Conservation (phyloP, 2,797 vertebrate species). For the Rhinogobio ventralis region DNA sequence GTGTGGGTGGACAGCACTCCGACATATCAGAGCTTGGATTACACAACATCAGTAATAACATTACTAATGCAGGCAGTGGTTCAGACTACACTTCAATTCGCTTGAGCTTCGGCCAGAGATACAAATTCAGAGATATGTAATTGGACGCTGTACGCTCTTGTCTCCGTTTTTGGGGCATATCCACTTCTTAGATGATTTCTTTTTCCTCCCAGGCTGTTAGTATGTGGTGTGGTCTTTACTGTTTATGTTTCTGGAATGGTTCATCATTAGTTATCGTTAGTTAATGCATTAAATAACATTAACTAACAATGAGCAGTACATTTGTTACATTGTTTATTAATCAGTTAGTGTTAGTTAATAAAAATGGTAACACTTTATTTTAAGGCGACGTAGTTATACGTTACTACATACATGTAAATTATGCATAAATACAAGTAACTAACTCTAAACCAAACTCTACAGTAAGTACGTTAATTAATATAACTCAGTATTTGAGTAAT, state of each 20-base stretch:
- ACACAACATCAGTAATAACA: slow-evolving; percentile 51
- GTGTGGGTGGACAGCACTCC: slow-evolving; percentile 39
- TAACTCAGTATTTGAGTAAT: too few relatives aligned
- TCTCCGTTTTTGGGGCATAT: slow-evolving; percentile 15
- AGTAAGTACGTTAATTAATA: too few relatives aligned
- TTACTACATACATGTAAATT: too few relatives aligned
- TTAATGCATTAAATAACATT: background rate
- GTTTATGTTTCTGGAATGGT: background rate
- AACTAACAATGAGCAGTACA: background rate
- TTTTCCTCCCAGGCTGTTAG: slow-evolving; percentile 16
- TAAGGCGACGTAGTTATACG: too few relatives aligned
- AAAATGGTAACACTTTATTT: too few relatives aligned
- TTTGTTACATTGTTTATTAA: background rate
- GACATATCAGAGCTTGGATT: slow-evolving; percentile 51
- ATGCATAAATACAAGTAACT: too few relatives aligned
- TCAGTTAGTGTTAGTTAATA: background rate
- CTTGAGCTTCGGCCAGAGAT: background rate
- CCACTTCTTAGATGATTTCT: slow-evolving; percentile 1
- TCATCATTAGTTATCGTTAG: background rate
- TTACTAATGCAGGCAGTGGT: slow-evolving; percentile 33
- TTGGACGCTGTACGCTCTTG: slow-evolving; percentile 4
- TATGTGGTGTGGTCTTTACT: background rate
- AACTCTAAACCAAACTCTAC: too few relatives aligned
- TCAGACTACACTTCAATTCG: slow-evolving; percentile 11
- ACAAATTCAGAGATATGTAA: slow-evolving; percentile 38